phyloP scores from a whole-genome alignment of 1,140 invertebrate genomes.

The Copidosoma floridanum region DNA sequence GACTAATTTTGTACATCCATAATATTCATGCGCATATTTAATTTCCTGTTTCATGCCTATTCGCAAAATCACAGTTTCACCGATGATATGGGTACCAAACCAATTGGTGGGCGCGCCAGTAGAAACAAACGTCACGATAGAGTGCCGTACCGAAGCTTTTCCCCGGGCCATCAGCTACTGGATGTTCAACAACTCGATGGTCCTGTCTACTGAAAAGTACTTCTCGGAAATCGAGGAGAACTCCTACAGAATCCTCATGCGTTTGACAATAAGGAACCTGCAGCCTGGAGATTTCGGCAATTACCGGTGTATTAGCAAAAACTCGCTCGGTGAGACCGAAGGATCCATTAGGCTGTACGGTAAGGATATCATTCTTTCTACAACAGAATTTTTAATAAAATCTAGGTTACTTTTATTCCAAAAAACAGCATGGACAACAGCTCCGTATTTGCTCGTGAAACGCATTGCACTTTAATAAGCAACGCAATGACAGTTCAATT shows the following conservation, averaged over 20 bases:
- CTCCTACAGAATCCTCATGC: constrained; percentile 84
- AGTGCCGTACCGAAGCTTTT: constrained; percentile 91
- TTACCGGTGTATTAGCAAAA: constrained; percentile 88
- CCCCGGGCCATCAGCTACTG: constrained; percentile 90
- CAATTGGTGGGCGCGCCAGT: constrained; percentile 85
- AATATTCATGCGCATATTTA: too few species aligned
- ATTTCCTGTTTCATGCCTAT: constrained; percentile 6
- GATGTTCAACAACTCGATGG: constrained; percentile 83
- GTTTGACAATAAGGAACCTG: constrained; percentile 77
- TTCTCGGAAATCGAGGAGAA: constrained; percentile 74
- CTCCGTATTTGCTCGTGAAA: too few species aligned
- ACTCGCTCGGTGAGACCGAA: constrained; percentile 90
- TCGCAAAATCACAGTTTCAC: constrained; percentile 79
- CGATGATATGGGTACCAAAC: constrained; percentile 90
- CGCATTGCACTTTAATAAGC: too few species aligned
- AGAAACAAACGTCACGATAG: constrained; percentile 86
- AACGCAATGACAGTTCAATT: too few species aligned
- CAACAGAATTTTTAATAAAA: too few species aligned
- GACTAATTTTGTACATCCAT: too few species aligned
- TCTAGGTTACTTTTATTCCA: too few species aligned
- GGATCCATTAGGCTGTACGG: constrained; percentile 89
- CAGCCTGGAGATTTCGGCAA: constrained; percentile 77
- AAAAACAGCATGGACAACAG: too few species aligned
- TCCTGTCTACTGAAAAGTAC: constrained; percentile 80
- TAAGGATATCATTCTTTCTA: too few species aligned